Conservation (phyloP, 2,113 vertebrate species). For the Cephalopterus ornatus region DNA sequence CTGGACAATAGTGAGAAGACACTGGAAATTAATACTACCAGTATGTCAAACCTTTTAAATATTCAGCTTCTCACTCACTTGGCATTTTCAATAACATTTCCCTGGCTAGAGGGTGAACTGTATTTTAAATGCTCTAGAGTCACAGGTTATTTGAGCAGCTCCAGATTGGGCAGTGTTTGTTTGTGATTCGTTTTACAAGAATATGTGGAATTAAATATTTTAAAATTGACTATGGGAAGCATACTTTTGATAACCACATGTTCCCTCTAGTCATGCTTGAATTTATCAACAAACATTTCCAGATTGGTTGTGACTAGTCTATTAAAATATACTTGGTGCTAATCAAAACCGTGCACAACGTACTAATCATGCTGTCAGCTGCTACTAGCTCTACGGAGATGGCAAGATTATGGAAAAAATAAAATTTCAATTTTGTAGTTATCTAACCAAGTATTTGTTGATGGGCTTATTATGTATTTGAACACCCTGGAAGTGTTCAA, state of each 20-base stretch:
- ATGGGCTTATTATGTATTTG: not conserved
- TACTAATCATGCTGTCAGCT: not conserved
- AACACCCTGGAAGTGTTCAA: not conserved
- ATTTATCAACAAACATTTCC: slow-evolving; percentile 39
- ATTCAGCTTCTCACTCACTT: not conserved
- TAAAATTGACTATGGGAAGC: not conserved
- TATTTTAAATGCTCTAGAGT: not conserved
- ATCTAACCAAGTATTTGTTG: not conserved
- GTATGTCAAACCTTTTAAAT: not conserved
- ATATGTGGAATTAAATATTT: not conserved
- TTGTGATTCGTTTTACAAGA: not conserved
- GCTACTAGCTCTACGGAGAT: not conserved
- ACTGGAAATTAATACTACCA: not conserved
- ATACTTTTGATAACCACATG: not conserved
- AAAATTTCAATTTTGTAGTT: not conserved
- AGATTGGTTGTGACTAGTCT: slow-evolving; percentile 29
- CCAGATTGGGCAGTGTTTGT: not conserved
- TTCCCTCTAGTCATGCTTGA: not conserved
- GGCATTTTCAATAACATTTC: slow-evolving; percentile 10
- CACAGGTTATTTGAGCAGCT: not conserved
- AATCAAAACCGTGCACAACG: not conserved
- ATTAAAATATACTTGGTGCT: not conserved
- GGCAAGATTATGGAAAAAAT: not conserved
- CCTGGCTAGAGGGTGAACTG: not conserved
- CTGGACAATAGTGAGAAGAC: not conserved